These are phyloP conservation scores for Zeuzera pyrina DNA, from an alignment of 2,888 invertebrate genomes.

Conservation along the genomic window DNA sequence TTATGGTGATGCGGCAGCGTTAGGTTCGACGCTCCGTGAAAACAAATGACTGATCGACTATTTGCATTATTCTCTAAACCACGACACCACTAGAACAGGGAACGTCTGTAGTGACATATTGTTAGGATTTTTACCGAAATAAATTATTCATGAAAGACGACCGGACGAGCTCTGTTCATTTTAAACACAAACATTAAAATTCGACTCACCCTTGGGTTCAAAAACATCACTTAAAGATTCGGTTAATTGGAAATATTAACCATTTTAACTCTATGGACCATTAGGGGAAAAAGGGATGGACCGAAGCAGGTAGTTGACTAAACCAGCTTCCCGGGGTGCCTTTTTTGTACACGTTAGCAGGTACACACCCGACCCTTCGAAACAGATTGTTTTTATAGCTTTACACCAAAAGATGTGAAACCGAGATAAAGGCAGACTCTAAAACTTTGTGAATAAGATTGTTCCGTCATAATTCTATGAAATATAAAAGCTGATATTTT, in stretches of 20 bases:
- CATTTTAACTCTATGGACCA: conserved; percentile 47
- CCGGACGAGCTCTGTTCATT: conserved; percentile 29
- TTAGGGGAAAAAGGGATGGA: conserved; percentile 53
- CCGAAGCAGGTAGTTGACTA: conserved; percentile 55
- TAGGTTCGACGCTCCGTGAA: conserved; percentile 47
- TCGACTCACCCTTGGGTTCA: conserved; percentile 43
- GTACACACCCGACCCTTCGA: conserved; percentile 56
- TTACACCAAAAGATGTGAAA: background rate
- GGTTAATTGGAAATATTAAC: conserved; percentile 63
- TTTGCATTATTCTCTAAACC: conserved; percentile 49
- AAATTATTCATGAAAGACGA: conserved; percentile 50
- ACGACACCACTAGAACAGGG: conserved; percentile 24
- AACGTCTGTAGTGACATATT: no score
- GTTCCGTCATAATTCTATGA: no score
- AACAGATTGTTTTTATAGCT: conserved; percentile 28
- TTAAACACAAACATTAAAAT: conserved; percentile 45
- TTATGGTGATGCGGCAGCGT: conserved; percentile 56
- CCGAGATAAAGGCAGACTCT: no score
- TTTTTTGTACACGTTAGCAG: conserved; percentile 56
- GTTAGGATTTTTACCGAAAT: conserved; percentile 37
- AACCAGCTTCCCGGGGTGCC: conserved; percentile 39
- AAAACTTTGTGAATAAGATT: no score
- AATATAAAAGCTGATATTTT: background rate
- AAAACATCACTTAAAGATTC: conserved; percentile 45
- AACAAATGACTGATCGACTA: conserved; percentile 47